These are phyloP conservation scores for Agonopterix alstromeriana DNA, from an alignment of 2,888 invertebrate genomes.

Conservation along the genomic window DNA sequence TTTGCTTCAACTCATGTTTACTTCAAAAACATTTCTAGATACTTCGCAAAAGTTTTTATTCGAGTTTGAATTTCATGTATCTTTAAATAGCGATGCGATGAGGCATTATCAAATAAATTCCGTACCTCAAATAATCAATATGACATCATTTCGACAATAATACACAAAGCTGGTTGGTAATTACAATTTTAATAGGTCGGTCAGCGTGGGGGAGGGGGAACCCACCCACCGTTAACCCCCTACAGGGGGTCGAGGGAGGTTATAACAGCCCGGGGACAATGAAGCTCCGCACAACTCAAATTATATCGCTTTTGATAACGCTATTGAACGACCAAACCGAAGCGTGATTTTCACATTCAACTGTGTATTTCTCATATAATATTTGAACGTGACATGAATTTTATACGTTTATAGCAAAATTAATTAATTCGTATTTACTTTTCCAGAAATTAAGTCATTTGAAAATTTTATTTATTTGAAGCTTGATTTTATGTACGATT, in stretches of 20 bases:
- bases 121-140: slow-evolving; percentile 38
- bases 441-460: too few relatives aligned
- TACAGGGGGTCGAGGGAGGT: slow-evolving; percentile 15
- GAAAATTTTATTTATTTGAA: too few relatives aligned
- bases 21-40: too few relatives aligned
- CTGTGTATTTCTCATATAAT: slow-evolving; percentile 5
- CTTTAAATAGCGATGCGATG: too few relatives aligned
- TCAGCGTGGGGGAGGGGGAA: slow-evolving; percentile 40
- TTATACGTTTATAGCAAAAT: background rate
- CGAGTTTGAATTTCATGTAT: too few relatives aligned
- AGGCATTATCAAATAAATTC: background rate
- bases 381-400: slow-evolving; percentile 10
- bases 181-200: slow-evolving; percentile 70
- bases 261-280: slow-evolving; percentile 41
- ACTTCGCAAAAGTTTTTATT: too few relatives aligned
- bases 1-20: too few relatives aligned
- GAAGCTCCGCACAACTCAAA: slow-evolving; percentile 48
- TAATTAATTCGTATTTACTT: background rate
- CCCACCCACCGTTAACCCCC: slow-evolving; percentile 10
- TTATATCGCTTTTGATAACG: slow-evolving; percentile 51
- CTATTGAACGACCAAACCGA: slow-evolving; percentile 31
- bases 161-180: slow-evolving; percentile 57
- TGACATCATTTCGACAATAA: slow-evolving; percentile 55
- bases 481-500: too few relatives aligned
- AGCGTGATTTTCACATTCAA: slow-evolving; percentile 22